A percentile compares a stretch with the other conserved stretches of the same genome.
These are phyloP conservation scores for Mirza zaza DNA, from an alignment of 2,113 vertebrate species.

Conservation along the genomic window DNA sequence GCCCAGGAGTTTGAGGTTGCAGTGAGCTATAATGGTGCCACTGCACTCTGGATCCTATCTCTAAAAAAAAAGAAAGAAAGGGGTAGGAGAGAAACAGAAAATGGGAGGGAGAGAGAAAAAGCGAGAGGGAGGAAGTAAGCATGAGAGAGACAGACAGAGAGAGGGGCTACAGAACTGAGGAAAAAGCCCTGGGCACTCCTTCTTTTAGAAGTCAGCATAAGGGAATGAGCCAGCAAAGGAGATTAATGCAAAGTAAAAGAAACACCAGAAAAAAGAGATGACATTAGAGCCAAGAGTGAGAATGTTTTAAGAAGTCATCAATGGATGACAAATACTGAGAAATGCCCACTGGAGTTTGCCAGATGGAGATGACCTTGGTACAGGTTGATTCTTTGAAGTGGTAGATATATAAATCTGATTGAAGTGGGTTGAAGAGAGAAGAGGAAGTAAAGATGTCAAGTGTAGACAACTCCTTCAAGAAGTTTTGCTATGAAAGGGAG, in stretches of 20 bases:
- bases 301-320: not conserved
- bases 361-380: not conserved
- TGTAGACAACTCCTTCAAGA: not conserved
- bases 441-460: not conserved
- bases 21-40: too few relatives aligned
- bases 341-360: not conserved
- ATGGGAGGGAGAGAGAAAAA: too few relatives aligned
- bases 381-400: not conserved
- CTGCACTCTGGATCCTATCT: too few relatives aligned
- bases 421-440: not conserved
- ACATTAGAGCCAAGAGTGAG: not conserved
- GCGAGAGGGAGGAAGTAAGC: too few relatives aligned
- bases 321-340: not conserved
- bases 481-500: not conserved
- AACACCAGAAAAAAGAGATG: not conserved
- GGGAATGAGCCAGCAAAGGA: not conserved
- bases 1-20: too few relatives aligned
- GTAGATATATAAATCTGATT: not conserved
- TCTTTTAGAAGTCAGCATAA: not conserved
- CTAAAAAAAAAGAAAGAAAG: not conserved
- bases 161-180: not conserved
- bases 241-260: not conserved
- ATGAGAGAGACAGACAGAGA: not conserved
- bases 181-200: not conserved
- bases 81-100: not conserved